These are phyloP conservation scores for Tigriopus japonicus DNA, from an alignment of 1,140 invertebrate genomes.

Conservation along the genomic window DNA sequence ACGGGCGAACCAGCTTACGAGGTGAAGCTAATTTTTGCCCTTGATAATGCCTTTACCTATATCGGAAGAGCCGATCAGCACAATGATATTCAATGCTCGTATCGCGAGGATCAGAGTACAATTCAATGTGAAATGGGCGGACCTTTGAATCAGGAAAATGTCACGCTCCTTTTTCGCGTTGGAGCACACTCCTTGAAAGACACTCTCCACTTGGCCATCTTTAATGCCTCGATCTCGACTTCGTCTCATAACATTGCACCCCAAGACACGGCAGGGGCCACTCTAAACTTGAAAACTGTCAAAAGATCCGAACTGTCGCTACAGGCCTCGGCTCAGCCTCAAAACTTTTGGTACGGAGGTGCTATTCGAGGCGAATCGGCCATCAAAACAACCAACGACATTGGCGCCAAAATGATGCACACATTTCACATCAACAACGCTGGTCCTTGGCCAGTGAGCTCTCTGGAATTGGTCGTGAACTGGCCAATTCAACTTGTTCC, in stretches of 20 bases:
- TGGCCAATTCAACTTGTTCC: slow-evolving; percentile 59
- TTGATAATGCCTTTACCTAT: slow-evolving; percentile 1
- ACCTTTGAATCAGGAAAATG: no score
- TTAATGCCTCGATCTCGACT: slow-evolving; percentile 59
- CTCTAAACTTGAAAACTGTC: slow-evolving; percentile 41
- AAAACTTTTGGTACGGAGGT: slow-evolving; percentile 70
- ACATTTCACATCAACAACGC: slow-evolving; percentile 62
- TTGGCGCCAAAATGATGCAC: slow-evolving; percentile 63
- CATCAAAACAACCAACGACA: slow-evolving; percentile 58
- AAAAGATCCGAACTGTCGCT: slow-evolving; percentile 62
- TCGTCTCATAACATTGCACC: slow-evolving; percentile 45
- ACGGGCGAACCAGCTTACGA: neutral
- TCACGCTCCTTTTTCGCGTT: neutral
- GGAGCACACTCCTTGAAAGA: no score
- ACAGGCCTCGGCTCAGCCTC: slow-evolving; percentile 31
- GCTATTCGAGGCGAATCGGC: slow-evolving; percentile 56
- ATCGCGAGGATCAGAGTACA: no score
- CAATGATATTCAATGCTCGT: slow-evolving; percentile 5
- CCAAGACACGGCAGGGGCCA: neutral
- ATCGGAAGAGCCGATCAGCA: slow-evolving; percentile 1
- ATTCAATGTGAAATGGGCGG: no score
- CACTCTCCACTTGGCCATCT: slow-evolving; percentile 33
- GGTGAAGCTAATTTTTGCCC: neutral
- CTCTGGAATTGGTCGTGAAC: slow-evolving; percentile 51
- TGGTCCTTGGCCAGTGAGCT: slow-evolving; percentile 62